Evolutionary conservation across 2,113 vertebrate species (phyloP).

Genomic region (Melierax canorus): DNA sequence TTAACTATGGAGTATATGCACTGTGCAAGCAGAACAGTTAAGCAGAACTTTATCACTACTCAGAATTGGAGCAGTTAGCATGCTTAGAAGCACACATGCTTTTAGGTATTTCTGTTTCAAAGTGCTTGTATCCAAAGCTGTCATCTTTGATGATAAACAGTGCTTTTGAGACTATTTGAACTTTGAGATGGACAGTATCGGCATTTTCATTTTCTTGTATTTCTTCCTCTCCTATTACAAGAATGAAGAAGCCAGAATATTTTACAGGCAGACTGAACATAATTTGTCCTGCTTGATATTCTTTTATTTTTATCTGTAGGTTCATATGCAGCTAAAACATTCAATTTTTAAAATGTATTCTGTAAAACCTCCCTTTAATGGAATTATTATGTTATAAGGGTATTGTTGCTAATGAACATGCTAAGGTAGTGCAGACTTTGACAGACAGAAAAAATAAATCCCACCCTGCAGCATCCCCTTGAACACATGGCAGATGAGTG

Average conservation of each 20-base stretch:
- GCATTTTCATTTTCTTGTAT: not conserved
- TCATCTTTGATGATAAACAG: constrained; percentile 21
- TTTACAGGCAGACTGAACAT: not conserved
- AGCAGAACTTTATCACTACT: not conserved
- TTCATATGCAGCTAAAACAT: not conserved
- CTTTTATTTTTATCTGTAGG: not conserved
- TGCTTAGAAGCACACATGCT: constrained; percentile 16
- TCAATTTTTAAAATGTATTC: not conserved
- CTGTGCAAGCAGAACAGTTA: not conserved
- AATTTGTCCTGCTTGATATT: not conserved
- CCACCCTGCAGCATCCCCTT: not conserved
- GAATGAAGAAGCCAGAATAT: not conserved
- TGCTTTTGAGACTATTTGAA: constrained; percentile 21
- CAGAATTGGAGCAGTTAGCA: constrained; percentile 17
- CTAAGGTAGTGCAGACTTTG: not conserved
- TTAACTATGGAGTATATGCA: not conserved
- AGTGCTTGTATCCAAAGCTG: not conserved
- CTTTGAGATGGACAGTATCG: not conserved
- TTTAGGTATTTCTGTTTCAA: constrained; percentile 47
- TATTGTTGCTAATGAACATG: not conserved
- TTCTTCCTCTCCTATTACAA: not conserved
- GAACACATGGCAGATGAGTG: not conserved
- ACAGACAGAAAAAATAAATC: not conserved
- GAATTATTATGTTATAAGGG: not conserved
- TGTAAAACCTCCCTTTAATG: not conserved